Evolutionary conservation across 2,113 vertebrate species (phyloP), one percentile per base, ranked within the genome.

Genomic region (Apeltes quadracus): DNA sequence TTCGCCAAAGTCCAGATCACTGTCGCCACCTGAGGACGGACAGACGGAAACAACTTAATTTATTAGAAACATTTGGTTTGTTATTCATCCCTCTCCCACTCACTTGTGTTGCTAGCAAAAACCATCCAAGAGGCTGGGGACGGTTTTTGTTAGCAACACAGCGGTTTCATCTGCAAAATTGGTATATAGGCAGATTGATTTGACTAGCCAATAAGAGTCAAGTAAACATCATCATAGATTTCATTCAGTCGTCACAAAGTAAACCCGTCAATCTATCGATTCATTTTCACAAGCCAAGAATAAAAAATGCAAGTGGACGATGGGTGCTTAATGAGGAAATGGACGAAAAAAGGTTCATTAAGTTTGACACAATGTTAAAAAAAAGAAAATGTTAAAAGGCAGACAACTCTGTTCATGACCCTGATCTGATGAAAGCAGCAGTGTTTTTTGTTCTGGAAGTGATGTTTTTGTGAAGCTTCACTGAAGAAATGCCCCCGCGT

Each of bases 351-450:
- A 59, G 20, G 25, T 66, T 74, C 7, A 27, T 51, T 46, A n/a
- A 53, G 72, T 87, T 83, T 83, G 72, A 89, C 78, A 78, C 62
- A 63, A 72, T 65, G 34, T 61, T 14, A 75, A 65, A 63, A 44
- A 63, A 59, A 69, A n/a, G n/a, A 22, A 16, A 62, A 44, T 29
- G n/a, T n/a, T n/a, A 51, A 62, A 86, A 86, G 79, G 74, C 74
- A 72, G 67, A 74, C 20, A 48, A 51, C 50, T n/a, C n/a, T 69
- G 27, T 63, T 61, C 46, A 56, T 74, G 69, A 82, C 38, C n/a
- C 58, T 66, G 67, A 84, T 56, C 58, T 66, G 67, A 84, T 56
- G 67, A 78, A 80, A 82, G 84, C 83, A 88, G 90, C 82, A 77
- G 73, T 63, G 39, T 64, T 43, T 23, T 58, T 77, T 44, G 80